Base-by-base conservation (phyloP, 2,888 invertebrate genomes). In the Lathronympha strigana region DNA sequence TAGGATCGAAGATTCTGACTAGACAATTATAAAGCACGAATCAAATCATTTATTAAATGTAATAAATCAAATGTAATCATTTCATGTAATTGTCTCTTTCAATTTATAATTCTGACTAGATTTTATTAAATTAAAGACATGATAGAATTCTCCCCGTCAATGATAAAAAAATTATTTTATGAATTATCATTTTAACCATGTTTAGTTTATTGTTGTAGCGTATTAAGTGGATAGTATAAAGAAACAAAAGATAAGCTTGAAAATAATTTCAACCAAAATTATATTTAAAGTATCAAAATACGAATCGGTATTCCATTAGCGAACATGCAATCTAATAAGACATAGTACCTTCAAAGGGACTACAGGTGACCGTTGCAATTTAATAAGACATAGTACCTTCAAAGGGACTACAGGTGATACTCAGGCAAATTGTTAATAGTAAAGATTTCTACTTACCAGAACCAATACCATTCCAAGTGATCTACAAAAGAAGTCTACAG, bases 391-490 rank as follows among this genome's bases (percentile, higher is more conserved):
- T 23, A n/a, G n/a, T 9, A 31, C 5, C 13, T 5, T 8, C 31
- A 8, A 13, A 6, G 11, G 17, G 1, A 53, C 3, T 53, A 36
- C 11, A 33, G 6, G 11, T 53, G 15, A 4, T 21, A 19, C 6
- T n/a, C 68, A 68, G 57, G 67, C 63, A 54, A 43, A n/a, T 0
- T 28, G 31, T 66, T 53, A 45, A 45, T 50, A 68, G 57, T 51
- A n/a, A 64, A 28, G 15, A 17, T 53, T 57, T 64, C 55, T 77
- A 87, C 87, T 87, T 78, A 87, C 86, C 85, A 67, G 69, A 67
- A 73, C 69, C 61, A 72, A 17, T 45, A 72, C 70, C 69, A 72
- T 70, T 71, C 74, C 81, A 76, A 75, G 76, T 80, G 79, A 72
- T 79, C 78, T 79, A 82, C 79, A 82, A 76, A 77, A 74, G 71